Base-by-base conservation (phyloP, 2,113 vertebrate species). In the Parus major region DNA sequence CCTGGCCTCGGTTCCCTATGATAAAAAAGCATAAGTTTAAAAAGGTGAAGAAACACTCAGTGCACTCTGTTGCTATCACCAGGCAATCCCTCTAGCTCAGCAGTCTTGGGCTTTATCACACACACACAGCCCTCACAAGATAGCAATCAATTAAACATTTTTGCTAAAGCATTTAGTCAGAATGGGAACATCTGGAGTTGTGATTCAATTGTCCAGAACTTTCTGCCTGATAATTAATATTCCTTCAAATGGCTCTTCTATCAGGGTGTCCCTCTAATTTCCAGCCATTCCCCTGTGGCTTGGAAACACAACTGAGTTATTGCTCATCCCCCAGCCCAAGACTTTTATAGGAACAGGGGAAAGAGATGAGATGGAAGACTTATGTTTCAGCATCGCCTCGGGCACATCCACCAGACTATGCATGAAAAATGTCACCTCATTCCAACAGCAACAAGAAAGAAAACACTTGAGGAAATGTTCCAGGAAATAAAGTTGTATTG, bases 181-280 rank as follows among this genome's bases (percentile, higher is more conserved):
- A 97, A 97, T 84, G 86, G 57, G 85, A 97, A 96, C 97, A 97
- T 98, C 98, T 98, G 97, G 97, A 97, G 83, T 52, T 91, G 42
- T 83, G 89, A 97, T 95, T 98, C 97, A 98, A 97, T 98, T 97
- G 96, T 93, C 96, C 94, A 97, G 97, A 98, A 98, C 97, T 96
- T 92, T 95, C 92, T 92, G 89, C 83, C 79, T 92, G 94, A 65
- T 96, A 97, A 97, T 98, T 97, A 96, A 97, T 97, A 97, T 95
- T 97, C 85, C 82, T 93, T 94, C 96, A 97, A 92, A 96, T 65
- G 61, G 83, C 65, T 84, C 9, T 77, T 92, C 78, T 86, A 44
- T 80, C 89, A 97, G 96, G 94, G 96, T 97, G 96, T 95, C 95
- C 93, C 97, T 95, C 88, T 57, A 29, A 65, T 33, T 59, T 82